Evolutionary conservation across 1,140 invertebrate genomes (phyloP), one percentile per base, ranked within the genome.

Genomic region (Apocrypta bakeri): DNA sequence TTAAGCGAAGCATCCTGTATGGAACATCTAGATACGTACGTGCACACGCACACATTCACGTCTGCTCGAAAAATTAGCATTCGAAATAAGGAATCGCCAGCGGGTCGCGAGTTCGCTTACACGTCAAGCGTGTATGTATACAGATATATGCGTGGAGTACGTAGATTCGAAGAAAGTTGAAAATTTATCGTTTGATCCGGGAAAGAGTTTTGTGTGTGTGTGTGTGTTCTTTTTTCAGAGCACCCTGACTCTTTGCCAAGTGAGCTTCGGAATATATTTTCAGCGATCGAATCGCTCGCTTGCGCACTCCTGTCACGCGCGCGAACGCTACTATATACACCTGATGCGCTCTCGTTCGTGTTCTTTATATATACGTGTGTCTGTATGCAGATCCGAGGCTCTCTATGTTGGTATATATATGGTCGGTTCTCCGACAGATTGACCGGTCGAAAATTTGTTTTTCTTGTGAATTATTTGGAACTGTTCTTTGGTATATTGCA

Each of bases 241-340:
- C n/a, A n/a, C n/a, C n/a, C n/a, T 78, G 61, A 78, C 63, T 78
- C 68, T 78, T 78, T 66, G 31, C 33, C 76, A 27, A n/a, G 33
- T 24, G 63, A 24, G 40, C 33, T 24, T 31, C 56, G 68, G 27
- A 40, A 48, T 79, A 79, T 61, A n/a, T 68, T 42, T 12, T 72
- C 68, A 72, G n/a, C 78, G 78, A 79, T 79, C 78, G 66, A 24
- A 61, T 56, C 37, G 78, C 68, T 72, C 66, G 66, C 76, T 56
- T 80, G 48, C 61, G 78, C 31, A 64, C 79, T 42, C 48, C 64
- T 74, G 69, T 73, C 79, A 74, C 69, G 79, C 71, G 77, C 77
- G 77, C 27, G 6, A 64, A 25, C 64, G 48, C 64, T 66, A 48
- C 42, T 68, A 66, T 66, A 66, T 66, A 31, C 42, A 11, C 48